Conservation (phyloP, 2,113 vertebrate species). For the Mellivora capensis region DNA sequence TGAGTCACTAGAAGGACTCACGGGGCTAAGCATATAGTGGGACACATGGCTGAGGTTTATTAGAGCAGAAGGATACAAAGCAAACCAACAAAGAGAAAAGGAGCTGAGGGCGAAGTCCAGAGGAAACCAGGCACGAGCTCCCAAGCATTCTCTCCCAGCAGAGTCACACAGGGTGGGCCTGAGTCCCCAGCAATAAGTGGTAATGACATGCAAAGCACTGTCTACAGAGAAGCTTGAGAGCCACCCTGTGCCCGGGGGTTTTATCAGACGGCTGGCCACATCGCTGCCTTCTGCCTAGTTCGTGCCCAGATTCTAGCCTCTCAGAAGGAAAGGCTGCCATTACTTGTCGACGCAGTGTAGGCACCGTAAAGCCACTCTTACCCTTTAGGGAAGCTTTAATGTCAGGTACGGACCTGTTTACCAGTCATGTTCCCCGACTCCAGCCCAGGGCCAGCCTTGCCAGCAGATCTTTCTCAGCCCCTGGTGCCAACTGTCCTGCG, state of each 20-base stretch:
- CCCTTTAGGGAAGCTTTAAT: not conserved
- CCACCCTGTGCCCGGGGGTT: not conserved
- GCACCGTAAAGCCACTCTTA: not conserved
- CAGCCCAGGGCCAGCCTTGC: not conserved
- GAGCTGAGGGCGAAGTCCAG: fast-evolving
- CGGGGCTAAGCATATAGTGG: not conserved
- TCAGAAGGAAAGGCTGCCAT: not conserved
- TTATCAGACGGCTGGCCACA: not conserved
- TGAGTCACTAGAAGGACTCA: not conserved
- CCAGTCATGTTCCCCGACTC: not conserved
- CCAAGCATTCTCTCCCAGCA: not conserved
- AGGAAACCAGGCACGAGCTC: not conserved
- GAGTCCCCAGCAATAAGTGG: not conserved
- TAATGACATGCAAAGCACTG: too few species aligned
- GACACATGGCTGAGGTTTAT: not conserved
- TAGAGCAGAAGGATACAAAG: not conserved
- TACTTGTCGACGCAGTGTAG: not conserved
- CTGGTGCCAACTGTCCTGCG: not conserved
- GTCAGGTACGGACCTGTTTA: not conserved
- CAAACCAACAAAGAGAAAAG: not conserved
- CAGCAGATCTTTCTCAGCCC: not conserved
- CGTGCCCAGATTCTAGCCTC: not conserved
- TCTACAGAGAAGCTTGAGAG: not conserved
- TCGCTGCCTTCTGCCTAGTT: not conserved
- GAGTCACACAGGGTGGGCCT: fast-evolving